These are phyloP conservation scores for Pseudonaja textilis DNA, from an alignment of 2,113 vertebrate genomes.

Conservation along the genomic window DNA sequence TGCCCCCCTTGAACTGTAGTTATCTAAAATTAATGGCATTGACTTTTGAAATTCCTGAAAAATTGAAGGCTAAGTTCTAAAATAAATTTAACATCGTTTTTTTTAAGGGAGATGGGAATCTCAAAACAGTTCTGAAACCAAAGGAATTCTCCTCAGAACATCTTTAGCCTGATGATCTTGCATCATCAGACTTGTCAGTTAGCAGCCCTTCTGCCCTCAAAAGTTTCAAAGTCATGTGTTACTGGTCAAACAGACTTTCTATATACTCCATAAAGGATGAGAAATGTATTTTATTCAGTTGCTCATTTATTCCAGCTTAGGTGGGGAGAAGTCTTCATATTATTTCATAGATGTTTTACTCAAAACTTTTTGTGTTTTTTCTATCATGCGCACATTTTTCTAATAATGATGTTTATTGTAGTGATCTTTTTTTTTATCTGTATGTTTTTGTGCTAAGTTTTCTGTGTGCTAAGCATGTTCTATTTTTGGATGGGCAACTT, in stretches of 20 bases:
- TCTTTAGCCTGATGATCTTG: neutral
- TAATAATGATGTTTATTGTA: neutral
- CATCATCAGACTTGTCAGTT: neutral
- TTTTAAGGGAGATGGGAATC: neutral
- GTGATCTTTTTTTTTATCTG: neutral
- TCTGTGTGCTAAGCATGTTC: neutral
- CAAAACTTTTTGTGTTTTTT: neutral
- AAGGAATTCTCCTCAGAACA: neutral
- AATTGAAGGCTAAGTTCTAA: neutral
- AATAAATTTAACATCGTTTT: neutral
- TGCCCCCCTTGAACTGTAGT: neutral
- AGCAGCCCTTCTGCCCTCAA: neutral
- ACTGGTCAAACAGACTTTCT: neutral
- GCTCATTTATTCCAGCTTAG: neutral
- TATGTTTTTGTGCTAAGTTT: neutral
- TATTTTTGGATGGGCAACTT: neutral
- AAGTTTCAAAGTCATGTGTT: neutral
- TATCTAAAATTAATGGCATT: neutral
- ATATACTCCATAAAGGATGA: neutral
- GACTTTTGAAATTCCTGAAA: neutral
- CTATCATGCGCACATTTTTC: neutral
- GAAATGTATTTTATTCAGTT: neutral
- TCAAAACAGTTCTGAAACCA: neutral
- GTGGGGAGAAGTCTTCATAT: neutral
- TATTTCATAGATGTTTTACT: neutral